phyloP scores from a whole-genome alignment of 2,888 invertebrate species.

The Caenorhabditis angaria region DNA sequence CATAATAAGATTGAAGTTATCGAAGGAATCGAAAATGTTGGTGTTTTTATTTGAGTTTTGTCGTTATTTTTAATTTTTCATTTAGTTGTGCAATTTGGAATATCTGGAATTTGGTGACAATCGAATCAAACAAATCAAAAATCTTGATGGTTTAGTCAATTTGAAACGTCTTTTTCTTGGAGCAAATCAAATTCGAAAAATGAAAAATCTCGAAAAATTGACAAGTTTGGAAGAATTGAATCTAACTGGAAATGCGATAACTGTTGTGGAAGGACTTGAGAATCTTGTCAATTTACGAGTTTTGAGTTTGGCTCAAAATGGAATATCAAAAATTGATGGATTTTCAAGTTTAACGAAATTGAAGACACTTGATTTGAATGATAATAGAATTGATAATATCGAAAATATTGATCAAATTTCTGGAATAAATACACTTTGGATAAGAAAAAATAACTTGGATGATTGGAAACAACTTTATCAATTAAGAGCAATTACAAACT shows the following conservation, averaged over 20 bases:
- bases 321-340: conserved; percentile 80
- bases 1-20: conserved; percentile 75
- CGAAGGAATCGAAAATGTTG: conserved; percentile 77
- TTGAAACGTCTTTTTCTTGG: conserved; percentile 81
- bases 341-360: background rate
- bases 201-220: conserved; percentile 74
- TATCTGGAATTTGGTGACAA: conserved; percentile 94
- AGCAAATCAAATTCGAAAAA: conserved; percentile 91
- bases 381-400: conserved; percentile 44
- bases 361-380: conserved; percentile 32
- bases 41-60: conserved; percentile 3
- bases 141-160: conserved; percentile 27
- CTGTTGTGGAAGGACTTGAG: conserved; percentile 79
- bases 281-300: conserved; percentile 82
- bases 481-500: conserved; percentile 15
- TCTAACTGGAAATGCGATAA: conserved; percentile 47
- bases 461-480: conserved; percentile 42
- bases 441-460: conserved; percentile 57
- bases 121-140: conserved; percentile 77
- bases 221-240: conserved; percentile 38
- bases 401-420: conserved; percentile 54
- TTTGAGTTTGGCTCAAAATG: conserved; percentile 91
- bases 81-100: conserved; percentile 78
- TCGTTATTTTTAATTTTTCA: too few relatives aligned
- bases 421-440: conserved; percentile 53